Base-by-base conservation (phyloP, 2,797 vertebrate genomes). In the Naso thynnoides region DNA sequence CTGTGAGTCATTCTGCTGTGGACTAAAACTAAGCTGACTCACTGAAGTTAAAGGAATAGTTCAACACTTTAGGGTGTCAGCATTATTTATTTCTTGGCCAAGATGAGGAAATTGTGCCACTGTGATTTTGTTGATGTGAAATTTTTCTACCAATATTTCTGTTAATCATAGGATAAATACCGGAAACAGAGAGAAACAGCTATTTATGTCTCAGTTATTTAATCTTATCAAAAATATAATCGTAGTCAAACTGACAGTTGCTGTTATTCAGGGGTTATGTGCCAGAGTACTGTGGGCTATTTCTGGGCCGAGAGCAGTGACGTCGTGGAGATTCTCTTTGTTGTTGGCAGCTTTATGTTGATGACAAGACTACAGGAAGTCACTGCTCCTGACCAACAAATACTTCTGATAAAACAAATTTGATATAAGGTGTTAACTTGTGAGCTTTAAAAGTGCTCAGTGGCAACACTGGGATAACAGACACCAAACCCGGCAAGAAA, bases 1-100 rank as follows among this genome's bases (percentile, higher is more conserved):
- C 95, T 93, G 96, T 97, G 93, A 97, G 97, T 62, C 64, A 54
- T 60, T 70, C 64, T 57, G 45, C 59, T 48, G 60, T 66, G 36
- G 27, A 26, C 27, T 56, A 21, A 42, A 57, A 47, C 15, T 27
- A 18, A 53, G 42, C 45, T 66, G 45, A 72, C 21, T 47, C 56
- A 47, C 3, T 67, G 42, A 76, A 38, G 21, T 58, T 42, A 52
- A 70, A 66, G 45, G 19, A 44, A 23, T n/a, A 39, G 10, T 58
- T 56, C 26, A 10, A 67, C n/a, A 26, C 73, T 63, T 53, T 36
- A 23, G 41, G 15, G 55, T 54, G 45, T 16, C 23, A 39, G 38
- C 7, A 7, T 6, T n/a, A 19, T 65, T 70, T 14, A 42, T 19
- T 19, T 53, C 7, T 36, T 55, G 45, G 6, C n/a, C 31, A 18